A percentile compares a stretch with the other conserved stretches of the same genome.
phyloP scores from a whole-genome alignment of 2,113 vertebrate species.

The Notechis scutatus region DNA sequence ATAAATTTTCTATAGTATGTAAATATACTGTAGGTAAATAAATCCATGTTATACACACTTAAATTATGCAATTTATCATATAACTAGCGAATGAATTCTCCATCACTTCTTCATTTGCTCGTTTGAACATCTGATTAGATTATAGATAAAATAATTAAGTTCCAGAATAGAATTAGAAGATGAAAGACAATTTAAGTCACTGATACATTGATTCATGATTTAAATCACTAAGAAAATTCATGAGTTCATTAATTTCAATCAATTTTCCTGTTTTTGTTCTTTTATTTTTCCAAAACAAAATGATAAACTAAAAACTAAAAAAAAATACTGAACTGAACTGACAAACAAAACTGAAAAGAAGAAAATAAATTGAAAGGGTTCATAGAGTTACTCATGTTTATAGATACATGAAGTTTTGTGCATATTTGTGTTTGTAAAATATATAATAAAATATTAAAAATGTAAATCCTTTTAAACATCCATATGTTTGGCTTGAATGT shows the following conservation, averaged over 20 bases:
- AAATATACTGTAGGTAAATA: background rate
- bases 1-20: background rate
- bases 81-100: background rate
- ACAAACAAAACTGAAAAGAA: background rate
- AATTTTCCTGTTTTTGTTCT: background rate
- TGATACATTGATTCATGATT: background rate
- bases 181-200: background rate
- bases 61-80: background rate
- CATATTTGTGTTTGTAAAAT: background rate
- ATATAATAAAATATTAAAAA: background rate
- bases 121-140: background rate
- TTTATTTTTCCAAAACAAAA: background rate
- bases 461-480: background rate
- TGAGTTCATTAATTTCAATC: background rate
- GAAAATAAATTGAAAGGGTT: background rate
- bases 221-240: background rate
- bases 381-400: background rate
- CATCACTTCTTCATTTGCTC: background rate
- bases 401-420: background rate
- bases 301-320: background rate
- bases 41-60: background rate
- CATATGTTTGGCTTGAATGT: background rate
- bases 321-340: background rate
- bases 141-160: background rate
- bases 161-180: background rate